These are phyloP conservation scores for Choreutis nemorana DNA, from an alignment of 2,888 invertebrate species.

Conservation along the genomic window DNA sequence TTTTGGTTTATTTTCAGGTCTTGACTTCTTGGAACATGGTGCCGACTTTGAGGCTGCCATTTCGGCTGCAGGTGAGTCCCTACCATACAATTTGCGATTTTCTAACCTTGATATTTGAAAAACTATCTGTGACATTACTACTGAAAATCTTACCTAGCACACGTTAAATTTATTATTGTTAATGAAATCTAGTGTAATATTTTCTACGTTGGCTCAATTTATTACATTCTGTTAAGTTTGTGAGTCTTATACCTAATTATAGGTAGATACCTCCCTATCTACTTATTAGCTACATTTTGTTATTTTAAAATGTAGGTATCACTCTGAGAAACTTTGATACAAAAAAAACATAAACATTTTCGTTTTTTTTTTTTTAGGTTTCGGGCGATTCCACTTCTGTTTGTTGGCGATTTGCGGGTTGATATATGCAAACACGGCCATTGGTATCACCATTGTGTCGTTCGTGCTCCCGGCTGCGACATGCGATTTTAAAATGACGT, in stretches of 20 bases:
- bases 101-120: not conserved
- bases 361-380: constrained; percentile 66
- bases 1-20: no score
- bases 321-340: no score
- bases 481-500: constrained; percentile 83
- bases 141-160: not conserved
- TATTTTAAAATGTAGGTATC: no score
- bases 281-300: no score
- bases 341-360: no score
- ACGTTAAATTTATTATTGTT: no score
- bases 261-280: no score
- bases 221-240: no score
- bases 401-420: constrained; percentile 79
- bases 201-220: no score
- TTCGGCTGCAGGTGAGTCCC: constrained; percentile 71
- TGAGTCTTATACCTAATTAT: no score
- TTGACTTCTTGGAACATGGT: constrained; percentile 78
- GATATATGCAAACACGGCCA: constrained; percentile 84
- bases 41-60: constrained; percentile 78
- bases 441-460: constrained; percentile 81
- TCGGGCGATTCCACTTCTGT: constrained; percentile 83
- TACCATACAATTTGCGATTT: not conserved
- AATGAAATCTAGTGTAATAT: no score
- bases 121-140: not conserved
- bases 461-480: constrained; percentile 85